Base-by-base conservation (phyloP, 2,113 vertebrate genomes). In the Oncorhynchus tshawytscha region DNA sequence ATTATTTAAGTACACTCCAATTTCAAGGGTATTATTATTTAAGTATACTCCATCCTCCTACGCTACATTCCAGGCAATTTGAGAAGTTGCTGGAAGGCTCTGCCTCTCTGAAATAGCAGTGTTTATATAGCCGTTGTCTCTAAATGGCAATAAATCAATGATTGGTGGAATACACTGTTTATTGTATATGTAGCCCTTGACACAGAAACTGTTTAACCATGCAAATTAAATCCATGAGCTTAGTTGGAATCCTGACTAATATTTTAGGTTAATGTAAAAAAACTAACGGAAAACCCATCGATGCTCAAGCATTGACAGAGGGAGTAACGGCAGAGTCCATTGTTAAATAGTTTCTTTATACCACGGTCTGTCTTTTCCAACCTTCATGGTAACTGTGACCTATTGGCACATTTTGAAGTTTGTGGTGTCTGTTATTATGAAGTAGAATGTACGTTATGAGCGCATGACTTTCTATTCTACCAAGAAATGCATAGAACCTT, bases 221-320 rank as follows among this genome's bases (percentile, higher is more conserved):
- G 77, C 49, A 78, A 71, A 75, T 87, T 78, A 85, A 81, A 62
- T 13, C 54, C 13, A 54, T 0, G 1, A 67, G 71, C 70, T 85
- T 62, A 60, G 72, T 73, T 27, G 67, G 66, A 79, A 76, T 80
- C 82, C 59, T 62, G 51, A 81, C 77, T 77, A n/a, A 82, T 77
- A 87, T 89, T 84, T 87, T 71, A 82, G 80, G 79, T 84, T 81
- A 82, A 81, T 74, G 80, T 82, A 49, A 77, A 77, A 81, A 88
- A 90, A 79, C 34, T 81, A 85, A 85, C 84, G 79, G 84, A 85
- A 84, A 88, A 78, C 69, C 74, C 59, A 54, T 70, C 75, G 83
- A 75, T 76, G 76, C 76, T 85, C 70, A 16, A 34, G 73, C 57
- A 22, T 54, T 67, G 75, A 82, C 77, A 82, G 78, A 80, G 25